A percentile compares a stretch with the other conserved stretches of the same genome.
Evolutionary conservation across 2,888 invertebrate species (phyloP).

Genomic region (Adela reaumurella): DNA sequence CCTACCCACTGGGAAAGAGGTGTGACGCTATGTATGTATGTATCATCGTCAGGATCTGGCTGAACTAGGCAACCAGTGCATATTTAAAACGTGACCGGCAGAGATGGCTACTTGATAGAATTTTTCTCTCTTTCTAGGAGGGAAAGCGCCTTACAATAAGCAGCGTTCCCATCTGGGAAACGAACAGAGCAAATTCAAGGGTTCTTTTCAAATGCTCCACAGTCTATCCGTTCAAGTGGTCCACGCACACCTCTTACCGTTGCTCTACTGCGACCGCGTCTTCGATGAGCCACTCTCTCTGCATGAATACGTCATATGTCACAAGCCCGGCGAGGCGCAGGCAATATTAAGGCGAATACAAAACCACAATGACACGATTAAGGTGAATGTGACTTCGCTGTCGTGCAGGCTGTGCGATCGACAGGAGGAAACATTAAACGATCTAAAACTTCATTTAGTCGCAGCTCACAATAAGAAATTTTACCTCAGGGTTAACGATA

Average conservation of each 20-base stretch:
- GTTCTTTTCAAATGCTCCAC: constrained; percentile 34
- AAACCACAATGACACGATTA: not conserved
- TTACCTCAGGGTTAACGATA: not conserved
- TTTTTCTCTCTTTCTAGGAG: not conserved
- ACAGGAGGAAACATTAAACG: not conserved
- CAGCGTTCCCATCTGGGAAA: too few relatives aligned
- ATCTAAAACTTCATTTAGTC: not conserved
- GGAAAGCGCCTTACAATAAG: too few relatives aligned
- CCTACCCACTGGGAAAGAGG: too few relatives aligned
- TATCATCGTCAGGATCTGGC: too few relatives aligned
- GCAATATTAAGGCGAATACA: not conserved
- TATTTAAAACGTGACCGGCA: too few relatives aligned
- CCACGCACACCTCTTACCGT: not conserved
- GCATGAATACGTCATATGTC: not conserved
- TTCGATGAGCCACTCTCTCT: not conserved
- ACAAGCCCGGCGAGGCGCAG: not conserved
- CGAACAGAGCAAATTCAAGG: not conserved
- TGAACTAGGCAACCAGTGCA: too few relatives aligned
- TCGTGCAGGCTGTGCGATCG: not conserved
- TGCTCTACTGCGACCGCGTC: constrained; percentile 1
- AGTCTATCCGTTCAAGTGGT: constrained; percentile 42
- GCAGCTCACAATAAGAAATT: not conserved
- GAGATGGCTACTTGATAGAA: too few relatives aligned
- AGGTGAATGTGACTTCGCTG: not conserved
- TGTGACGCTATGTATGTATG: too few relatives aligned